Conservation (phyloP, 2,888 invertebrate genomes). For the Sphaerolaimus hirsutus region DNA sequence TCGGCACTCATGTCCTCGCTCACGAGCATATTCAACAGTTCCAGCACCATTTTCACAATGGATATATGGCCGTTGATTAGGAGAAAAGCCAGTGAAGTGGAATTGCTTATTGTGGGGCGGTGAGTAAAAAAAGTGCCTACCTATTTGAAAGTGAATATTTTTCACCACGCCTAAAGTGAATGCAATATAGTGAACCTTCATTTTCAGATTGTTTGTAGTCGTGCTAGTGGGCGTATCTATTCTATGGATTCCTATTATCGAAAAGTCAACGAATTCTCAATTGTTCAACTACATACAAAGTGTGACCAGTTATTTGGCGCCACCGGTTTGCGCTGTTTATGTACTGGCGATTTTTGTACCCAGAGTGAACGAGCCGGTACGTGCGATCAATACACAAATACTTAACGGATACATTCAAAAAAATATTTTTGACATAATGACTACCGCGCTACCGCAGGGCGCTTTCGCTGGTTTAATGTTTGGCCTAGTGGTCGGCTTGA, state of each 20-base stretch:
- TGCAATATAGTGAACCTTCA: no score
- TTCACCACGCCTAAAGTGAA: no score
- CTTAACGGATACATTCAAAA: no score
- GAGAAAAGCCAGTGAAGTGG: not conserved
- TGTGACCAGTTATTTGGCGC: slow-evolving; percentile 34
- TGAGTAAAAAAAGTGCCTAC: not conserved
- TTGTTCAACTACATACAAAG: slow-evolving; percentile 35
- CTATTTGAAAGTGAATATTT: no score
- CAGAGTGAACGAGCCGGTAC: slow-evolving; percentile 32
- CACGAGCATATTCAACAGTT: slow-evolving; percentile 36
- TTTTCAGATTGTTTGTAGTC: slow-evolving; percentile 26
- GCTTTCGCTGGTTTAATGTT: slow-evolving; percentile 36
- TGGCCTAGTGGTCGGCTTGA: slow-evolving; percentile 27
- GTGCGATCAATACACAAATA: no score
- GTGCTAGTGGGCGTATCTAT: slow-evolving; percentile 26
- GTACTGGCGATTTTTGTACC: slow-evolving; percentile 31
- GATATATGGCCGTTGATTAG: slow-evolving; percentile 25
- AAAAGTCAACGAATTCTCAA: slow-evolving; percentile 30
- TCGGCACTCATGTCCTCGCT: slow-evolving; percentile 35
- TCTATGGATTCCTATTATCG: slow-evolving; percentile 29
- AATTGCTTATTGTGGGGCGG: not conserved
- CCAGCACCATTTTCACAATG: slow-evolving; percentile 34
- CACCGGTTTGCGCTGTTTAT: slow-evolving; percentile 34
- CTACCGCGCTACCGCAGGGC: no score
- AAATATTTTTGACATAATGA: no score